Conservation (phyloP, 2,113 vertebrate genomes). For the Prietella phreatophila region DNA sequence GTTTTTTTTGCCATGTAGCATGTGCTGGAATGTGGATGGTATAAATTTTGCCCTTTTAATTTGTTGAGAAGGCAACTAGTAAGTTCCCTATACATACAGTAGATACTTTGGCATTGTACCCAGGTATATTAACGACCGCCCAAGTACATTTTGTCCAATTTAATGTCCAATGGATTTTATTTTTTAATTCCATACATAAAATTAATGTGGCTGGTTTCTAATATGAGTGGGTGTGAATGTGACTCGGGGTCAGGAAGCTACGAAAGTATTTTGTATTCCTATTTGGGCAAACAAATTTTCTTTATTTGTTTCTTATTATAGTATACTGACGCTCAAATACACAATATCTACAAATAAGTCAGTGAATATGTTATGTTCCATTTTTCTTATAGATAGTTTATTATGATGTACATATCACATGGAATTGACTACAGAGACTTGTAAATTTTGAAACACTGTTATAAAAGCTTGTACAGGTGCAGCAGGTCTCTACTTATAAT, state of each 20-base stretch:
- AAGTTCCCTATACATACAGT: neutral
- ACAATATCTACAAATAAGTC: neutral
- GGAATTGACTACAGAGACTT: neutral
- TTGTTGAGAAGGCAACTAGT: neutral
- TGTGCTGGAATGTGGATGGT: neutral
- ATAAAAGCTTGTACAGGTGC: neutral
- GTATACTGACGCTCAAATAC: too few relatives aligned
- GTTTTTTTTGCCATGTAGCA: neutral
- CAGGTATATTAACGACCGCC: neutral
- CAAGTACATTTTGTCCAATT: neutral
- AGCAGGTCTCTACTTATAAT: neutral
- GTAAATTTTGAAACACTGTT: neutral
- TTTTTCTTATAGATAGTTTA: neutral
- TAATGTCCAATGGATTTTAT: neutral
- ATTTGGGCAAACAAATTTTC: neutral
- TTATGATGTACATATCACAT: neutral
- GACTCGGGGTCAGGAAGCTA: neutral
- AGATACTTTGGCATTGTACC: neutral
- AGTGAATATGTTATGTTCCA: neutral
- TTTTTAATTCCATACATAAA: neutral
- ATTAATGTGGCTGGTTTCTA: neutral
- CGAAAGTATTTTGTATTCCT: neutral
- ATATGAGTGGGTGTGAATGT: neutral
- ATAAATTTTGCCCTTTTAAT: neutral
- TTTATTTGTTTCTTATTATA: neutral